phyloP scores from a whole-genome alignment of 2,888 invertebrate species.

The Lasioglossum oenotherae region DNA sequence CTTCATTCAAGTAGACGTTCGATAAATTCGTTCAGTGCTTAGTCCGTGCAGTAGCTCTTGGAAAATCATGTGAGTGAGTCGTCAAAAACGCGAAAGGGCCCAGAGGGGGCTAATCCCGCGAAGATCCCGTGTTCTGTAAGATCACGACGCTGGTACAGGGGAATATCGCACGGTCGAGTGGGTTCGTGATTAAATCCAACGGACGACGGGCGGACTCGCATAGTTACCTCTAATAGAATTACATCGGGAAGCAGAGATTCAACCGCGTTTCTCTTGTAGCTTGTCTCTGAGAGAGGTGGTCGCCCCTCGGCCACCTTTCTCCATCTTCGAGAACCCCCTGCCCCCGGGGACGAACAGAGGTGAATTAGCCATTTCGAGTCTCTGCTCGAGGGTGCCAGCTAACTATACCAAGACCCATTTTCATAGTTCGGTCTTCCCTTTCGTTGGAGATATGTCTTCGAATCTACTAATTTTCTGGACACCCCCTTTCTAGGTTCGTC shows the following conservation, averaged over 20 bases:
- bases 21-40: not conserved
- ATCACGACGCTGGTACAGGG: constrained; percentile 53
- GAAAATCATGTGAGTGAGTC: not conserved
- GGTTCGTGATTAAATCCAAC: constrained; percentile 83
- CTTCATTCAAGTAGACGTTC: not conserved
- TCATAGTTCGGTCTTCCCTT: not conserved
- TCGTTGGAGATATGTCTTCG: not conserved
- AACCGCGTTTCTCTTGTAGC: constrained; percentile 29
- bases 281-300: constrained; percentile 54
- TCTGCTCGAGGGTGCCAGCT: constrained; percentile 73
- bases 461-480: not conserved
- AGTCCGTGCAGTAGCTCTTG: not conserved
- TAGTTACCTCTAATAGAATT: constrained; percentile 84
- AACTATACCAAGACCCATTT: not conserved
- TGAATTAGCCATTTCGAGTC: constrained; percentile 84
- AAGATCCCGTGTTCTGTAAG: constrained; percentile 1
- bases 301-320: constrained; percentile 58
- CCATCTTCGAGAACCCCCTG: constrained; percentile 61
- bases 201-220: constrained; percentile 80
- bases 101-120: not conserved
- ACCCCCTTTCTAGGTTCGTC: not conserved
- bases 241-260: constrained; percentile 81
- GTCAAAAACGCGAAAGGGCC: not conserved
- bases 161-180: constrained; percentile 81
- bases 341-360: constrained; percentile 79